A percentile compares a stretch with the other conserved stretches of the same genome.
These are phyloP conservation scores for Lymantria monacha DNA, from an alignment of 2,888 invertebrate species.

Conservation along the genomic window DNA sequence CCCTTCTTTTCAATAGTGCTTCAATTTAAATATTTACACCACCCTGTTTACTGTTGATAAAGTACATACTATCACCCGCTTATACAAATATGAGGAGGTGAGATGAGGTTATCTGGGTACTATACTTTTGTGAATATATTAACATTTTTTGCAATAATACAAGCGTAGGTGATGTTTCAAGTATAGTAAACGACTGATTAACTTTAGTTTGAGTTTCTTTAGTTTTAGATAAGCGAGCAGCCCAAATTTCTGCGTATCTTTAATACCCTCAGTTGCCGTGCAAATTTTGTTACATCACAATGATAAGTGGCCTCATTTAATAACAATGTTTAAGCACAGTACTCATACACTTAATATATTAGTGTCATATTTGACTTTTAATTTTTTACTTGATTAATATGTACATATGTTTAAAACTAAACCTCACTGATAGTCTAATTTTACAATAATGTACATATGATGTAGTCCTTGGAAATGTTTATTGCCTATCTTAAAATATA, in stretches of 20 bases:
- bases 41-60: conserved; percentile 38
- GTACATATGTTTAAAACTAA: too few species aligned
- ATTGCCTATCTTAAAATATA: too few species aligned
- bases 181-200: conserved; percentile 9
- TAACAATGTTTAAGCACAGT: not conserved
- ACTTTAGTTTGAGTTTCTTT: conserved; percentile 2
- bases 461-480: too few species aligned
- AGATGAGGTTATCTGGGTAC: conserved; percentile 13
- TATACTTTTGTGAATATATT: conserved; percentile 1
- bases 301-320: conserved; percentile 21
- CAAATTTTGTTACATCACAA: conserved; percentile 19
- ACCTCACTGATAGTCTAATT: too few species aligned
- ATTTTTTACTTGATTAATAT: not conserved
- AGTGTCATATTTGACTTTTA: not conserved
- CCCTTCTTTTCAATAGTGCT: conserved; percentile 14
- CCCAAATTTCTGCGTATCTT: conserved; percentile 12
- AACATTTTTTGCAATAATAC: not conserved
- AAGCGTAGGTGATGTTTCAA: conserved; percentile 5
- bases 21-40: conserved; percentile 22
- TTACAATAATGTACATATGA: too few species aligned
- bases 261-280: conserved; percentile 20
- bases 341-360: not conserved
- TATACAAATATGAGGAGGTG: conserved; percentile 34
- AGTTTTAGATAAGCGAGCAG: conserved; percentile 7
- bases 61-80: conserved; percentile 45